These are phyloP conservation scores for Chrysomallon squamiferum DNA, from an alignment of 1,140 invertebrate genomes.

Conservation along the genomic window DNA sequence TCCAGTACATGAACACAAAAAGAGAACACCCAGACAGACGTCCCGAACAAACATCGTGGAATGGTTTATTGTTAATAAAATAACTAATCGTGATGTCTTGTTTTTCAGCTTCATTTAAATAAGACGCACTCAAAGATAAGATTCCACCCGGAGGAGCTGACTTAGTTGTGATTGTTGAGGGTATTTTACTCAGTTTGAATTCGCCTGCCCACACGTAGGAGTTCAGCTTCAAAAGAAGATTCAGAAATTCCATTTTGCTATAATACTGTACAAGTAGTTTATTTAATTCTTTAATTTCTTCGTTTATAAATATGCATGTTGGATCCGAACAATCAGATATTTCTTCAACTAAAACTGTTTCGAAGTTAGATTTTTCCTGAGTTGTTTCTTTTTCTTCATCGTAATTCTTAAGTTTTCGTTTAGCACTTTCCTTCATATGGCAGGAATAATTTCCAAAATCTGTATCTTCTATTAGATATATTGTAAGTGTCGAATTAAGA, in stretches of 20 bases:
- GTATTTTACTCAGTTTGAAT: neutral
- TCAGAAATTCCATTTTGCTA: no score
- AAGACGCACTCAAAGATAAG: neutral
- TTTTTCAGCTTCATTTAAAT: neutral
- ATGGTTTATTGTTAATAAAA: neutral
- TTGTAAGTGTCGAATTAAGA: neutral
- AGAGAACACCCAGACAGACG: neutral
- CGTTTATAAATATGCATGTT: neutral
- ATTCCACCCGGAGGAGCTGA: neutral
- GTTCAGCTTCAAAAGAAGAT: no score
- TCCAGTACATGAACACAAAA: neutral
- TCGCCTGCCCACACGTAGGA: neutral
- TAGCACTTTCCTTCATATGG: neutral
- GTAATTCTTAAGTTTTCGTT: neutral
- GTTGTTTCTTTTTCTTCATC: neutral
- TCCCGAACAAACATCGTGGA: neutral
- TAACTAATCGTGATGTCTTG: neutral
- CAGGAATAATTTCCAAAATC: constrained; percentile 8
- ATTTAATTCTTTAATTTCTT: neutral
- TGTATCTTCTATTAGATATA: neutral
- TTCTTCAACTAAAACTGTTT: neutral
- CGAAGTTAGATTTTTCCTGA: neutral
- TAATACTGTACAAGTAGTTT: neutral
- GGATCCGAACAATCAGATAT: neutral
- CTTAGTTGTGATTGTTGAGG: neutral